A percentile compares a stretch with the other conserved stretches of the same genome.
phyloP scores from a whole-genome alignment of 2,888 invertebrate species.

The Epistrophe eligans region DNA sequence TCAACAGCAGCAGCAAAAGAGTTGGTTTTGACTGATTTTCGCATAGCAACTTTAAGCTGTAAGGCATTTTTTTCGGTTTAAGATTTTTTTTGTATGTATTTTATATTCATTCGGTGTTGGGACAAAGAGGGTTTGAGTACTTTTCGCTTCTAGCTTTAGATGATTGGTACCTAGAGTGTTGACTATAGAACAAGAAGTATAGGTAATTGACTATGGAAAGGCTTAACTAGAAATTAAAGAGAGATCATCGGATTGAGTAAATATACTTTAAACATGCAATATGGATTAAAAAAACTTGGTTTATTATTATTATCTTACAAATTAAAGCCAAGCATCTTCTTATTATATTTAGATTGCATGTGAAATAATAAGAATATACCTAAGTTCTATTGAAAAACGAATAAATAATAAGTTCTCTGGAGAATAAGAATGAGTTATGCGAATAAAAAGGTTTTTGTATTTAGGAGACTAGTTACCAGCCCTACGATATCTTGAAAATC shows the following conservation, averaged over 20 bases:
- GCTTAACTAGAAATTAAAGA: conserved; percentile 11
- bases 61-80: conserved; percentile 43
- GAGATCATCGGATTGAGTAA: conserved; percentile 12
- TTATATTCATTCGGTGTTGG: conserved; percentile 18
- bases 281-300: conserved; percentile 1
- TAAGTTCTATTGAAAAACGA: neutral
- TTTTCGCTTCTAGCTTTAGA: conserved; percentile 32
- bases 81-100: neutral
- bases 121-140: conserved; percentile 11
- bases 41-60: conserved; percentile 51
- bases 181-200: conserved; percentile 36
- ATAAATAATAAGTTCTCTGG: neutral
- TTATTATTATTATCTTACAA: neutral
- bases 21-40: conserved; percentile 71
- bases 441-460: no score
- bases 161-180: conserved; percentile 67
- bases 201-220: conserved; percentile 27
- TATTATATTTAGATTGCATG: neutral
- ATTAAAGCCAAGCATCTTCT: neutral
- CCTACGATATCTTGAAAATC: no score
- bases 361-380: neutral
- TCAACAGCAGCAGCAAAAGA: conserved; percentile 41
- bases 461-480: no score
- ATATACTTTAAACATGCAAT: conserved; percentile 25
- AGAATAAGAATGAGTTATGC: no score